phyloP scores from a whole-genome alignment of 1,140 invertebrate species.

The Copidosoma floridanum region DNA sequence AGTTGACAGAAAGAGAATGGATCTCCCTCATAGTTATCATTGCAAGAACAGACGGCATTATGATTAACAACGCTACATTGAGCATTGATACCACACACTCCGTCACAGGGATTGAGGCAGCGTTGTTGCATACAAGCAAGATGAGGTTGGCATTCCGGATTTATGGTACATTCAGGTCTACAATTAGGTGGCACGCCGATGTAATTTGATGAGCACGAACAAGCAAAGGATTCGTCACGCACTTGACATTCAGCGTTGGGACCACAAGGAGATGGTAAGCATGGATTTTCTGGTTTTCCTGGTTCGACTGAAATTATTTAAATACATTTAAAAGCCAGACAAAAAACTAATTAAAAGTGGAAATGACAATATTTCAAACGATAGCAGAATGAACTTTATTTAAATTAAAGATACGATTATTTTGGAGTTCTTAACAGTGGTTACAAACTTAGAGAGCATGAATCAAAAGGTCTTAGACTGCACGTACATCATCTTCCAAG shows the following conservation, averaged over 20 bases:
- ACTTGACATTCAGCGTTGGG: constrained; percentile 60
- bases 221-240: constrained; percentile 55
- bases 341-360: no score
- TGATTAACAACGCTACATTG: constrained; percentile 59
- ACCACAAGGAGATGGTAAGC: constrained; percentile 63
- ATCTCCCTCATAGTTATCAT: constrained; percentile 60
- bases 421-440: no score
- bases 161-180: constrained; percentile 61
- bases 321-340: no score
- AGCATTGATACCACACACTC: constrained; percentile 60
- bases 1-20: constrained; percentile 59
- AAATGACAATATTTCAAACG: no score
- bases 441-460: no score
- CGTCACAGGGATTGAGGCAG: constrained; percentile 56
- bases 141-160: constrained; percentile 59
- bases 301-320: constrained; percentile 35
- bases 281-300: constrained; percentile 57
- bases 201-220: constrained; percentile 59
- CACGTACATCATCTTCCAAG: no score
- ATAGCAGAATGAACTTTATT: no score
- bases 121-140: constrained; percentile 58
- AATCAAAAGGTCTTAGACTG: no score
- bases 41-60: constrained; percentile 58
- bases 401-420: no score
- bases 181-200: constrained; percentile 62